Percentiles rank a stretch among this genome's conserved stretches.
These are phyloP conservation scores for Scaptodrosophila latifasciaeformis DNA, from an alignment of 2,888 invertebrate species.

Conservation along the genomic window DNA sequence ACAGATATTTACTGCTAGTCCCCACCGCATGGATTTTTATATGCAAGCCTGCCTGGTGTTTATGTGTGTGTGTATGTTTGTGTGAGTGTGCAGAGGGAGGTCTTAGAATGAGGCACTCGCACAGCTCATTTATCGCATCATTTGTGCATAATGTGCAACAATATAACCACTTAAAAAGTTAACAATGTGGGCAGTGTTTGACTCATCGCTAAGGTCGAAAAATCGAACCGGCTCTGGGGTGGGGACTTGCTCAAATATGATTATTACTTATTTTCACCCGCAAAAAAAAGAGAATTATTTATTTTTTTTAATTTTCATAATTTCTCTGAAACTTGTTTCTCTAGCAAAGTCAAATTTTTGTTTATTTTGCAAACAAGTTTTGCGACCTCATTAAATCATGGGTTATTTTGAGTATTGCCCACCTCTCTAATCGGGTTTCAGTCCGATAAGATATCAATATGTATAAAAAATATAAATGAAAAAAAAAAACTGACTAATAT, in stretches of 20 bases:
- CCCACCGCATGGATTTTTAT: too few relatives aligned
- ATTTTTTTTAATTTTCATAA: too few relatives aligned
- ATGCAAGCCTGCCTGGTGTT: too few relatives aligned
- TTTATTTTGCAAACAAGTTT: too few relatives aligned
- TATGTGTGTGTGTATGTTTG: background rate
- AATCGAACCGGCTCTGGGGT: background rate
- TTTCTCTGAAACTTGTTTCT: background rate
- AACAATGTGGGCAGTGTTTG: constrained; percentile 26
- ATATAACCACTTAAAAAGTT: constrained; percentile 4
- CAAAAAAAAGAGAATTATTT: too few relatives aligned
- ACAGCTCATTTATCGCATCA: constrained; percentile 49
- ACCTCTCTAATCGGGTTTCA: constrained; percentile 4
- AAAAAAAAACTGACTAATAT: background rate
- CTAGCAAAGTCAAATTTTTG: too few relatives aligned
- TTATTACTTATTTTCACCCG: too few relatives aligned
- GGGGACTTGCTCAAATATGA: background rate
- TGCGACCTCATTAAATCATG: constrained; percentile 1
- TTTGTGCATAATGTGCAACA: constrained; percentile 40
- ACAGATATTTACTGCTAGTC: constrained; percentile 18
- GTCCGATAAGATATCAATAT: constrained; percentile 36
- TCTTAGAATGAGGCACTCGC: background rate
- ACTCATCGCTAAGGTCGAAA: constrained; percentile 36
- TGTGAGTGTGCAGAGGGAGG: background rate
- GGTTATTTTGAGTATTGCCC: background rate
- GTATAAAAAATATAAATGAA: background rate